Conservation (phyloP, 2,113 vertebrate genomes). For the Tinamus guttatus region DNA sequence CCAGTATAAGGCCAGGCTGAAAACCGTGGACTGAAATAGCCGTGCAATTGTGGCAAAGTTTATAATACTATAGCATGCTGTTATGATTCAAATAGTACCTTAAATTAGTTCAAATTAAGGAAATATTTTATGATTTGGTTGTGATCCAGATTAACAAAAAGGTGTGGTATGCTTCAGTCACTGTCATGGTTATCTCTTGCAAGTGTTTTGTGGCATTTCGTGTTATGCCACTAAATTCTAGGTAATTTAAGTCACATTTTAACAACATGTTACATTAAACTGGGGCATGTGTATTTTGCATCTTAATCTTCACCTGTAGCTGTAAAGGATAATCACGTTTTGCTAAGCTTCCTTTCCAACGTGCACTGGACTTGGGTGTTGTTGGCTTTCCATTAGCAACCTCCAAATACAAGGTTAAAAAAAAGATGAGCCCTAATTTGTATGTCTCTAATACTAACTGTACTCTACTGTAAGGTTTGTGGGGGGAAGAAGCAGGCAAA, state of each 20-base stretch:
- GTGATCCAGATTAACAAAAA: background rate
- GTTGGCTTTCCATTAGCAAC: background rate
- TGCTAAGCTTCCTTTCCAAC: constrained; percentile 40
- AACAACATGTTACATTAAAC: background rate
- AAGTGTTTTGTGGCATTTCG: background rate
- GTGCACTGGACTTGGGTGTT: constrained; percentile 7
- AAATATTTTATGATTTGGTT: background rate
- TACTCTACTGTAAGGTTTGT: background rate
- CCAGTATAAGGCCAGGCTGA: background rate
- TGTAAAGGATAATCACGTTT: constrained; percentile 48
- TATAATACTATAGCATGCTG: background rate
- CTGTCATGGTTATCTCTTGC: background rate
- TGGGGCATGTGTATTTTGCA: background rate
- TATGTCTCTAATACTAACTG: background rate
- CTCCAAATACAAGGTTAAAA: background rate
- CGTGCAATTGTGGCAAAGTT: background rate
- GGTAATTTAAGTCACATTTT: background rate
- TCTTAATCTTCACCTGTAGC: constrained; percentile 40
- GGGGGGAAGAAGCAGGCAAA: background rate
- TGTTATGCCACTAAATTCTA: background rate
- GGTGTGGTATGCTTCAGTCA: background rate
- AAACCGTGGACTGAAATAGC: background rate
- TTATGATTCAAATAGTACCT: background rate
- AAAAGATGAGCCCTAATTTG: background rate
- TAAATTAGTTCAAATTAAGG: background rate